Evolutionary conservation across 2,888 invertebrate species (phyloP), one percentile per base, ranked within the genome.

Genomic region (Corbicula japonica): DNA sequence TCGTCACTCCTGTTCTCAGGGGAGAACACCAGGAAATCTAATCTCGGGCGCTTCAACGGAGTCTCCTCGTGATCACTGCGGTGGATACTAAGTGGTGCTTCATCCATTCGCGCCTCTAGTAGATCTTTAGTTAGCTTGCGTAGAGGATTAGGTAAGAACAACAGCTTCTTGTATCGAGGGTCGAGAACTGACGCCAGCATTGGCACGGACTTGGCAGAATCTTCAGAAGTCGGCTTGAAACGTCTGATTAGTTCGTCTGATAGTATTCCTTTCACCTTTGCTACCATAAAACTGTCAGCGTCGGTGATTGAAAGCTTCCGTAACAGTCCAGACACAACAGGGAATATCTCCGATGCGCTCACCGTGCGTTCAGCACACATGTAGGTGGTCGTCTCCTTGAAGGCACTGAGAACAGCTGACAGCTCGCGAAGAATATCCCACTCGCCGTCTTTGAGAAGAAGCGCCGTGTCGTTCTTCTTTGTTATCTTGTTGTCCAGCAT

Each of bases 141-240:
- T 30, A 21, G 44, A 10, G n/a, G 15, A 8, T 28, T 48, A 32
- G 26, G 5, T 18, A 46, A 30, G 46, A 63, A 46, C 15, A 2
- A 18, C 30, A 63, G 30, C 34, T 23, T 44, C 63, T 63, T 46
- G 48, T 63, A 63, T 15, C 46, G 28, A n/a, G 30, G 46, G 21
- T 48, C 15, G 23, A 48, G 48, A 48, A 48, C 21, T n/a, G 48
- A 4, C 21, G 48, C 48, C n/a, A 48, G 48, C n/a, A 12, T 4
- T 23, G 23, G 48, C 48, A 48, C 48, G 5, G 48, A 48, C 48
- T 48, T 48, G 12, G 46, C 48, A n/a, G 63, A 46, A 1, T 21
- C 15, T n/a, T 35, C 6, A 26, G 34, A 34, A 38, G 12, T 4
- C 18, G 38, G 61, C 26, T 61, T 35, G 38, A 26, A 61, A 26